Evolutionary conservation across 2,797 vertebrate species (phyloP).

Genomic region (Gila robusta): DNA sequence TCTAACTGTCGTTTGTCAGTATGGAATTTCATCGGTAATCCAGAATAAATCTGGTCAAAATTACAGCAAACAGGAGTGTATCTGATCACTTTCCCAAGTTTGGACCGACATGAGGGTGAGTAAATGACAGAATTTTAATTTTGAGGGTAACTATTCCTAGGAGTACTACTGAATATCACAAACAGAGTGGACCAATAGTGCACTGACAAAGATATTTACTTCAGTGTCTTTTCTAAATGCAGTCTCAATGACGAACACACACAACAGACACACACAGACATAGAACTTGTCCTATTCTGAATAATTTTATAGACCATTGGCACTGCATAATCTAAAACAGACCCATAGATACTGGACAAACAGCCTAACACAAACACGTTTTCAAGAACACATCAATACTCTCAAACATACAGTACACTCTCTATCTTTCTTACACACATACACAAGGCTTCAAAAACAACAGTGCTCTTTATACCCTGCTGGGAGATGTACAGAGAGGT

Average conservation of each 20-base stretch:
- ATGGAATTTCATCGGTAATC: slow-evolving; percentile 64
- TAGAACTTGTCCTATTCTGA: not conserved
- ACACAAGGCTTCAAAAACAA: slow-evolving; percentile 38
- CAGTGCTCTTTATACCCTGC: slow-evolving; percentile 51
- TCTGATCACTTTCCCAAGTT: not conserved
- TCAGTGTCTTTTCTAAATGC: not conserved
- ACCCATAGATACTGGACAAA: not conserved
- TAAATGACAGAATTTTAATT: not conserved
- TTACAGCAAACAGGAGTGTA: not conserved
- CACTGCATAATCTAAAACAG: not conserved
- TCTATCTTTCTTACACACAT: slow-evolving; percentile 46
- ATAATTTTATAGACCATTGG: not conserved
- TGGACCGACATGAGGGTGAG: not conserved
- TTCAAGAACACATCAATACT: not conserved
- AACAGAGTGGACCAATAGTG: not conserved
- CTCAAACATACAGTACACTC: slow-evolving; percentile 21
- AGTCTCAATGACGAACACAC: not conserved
- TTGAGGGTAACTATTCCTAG: not conserved
- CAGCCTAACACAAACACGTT: not conserved
- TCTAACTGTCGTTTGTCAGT: slow-evolving; percentile 63
- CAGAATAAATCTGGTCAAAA: not conserved
- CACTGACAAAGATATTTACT: not conserved
- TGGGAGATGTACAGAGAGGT: slow-evolving; percentile 61
- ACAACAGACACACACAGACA: not conserved
- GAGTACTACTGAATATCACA: not conserved